A percentile compares a stretch with the other conserved stretches of the same genome.
Evolutionary conservation across 2,888 invertebrate genomes (phyloP).

Genomic region (Myopa testacea): DNA sequence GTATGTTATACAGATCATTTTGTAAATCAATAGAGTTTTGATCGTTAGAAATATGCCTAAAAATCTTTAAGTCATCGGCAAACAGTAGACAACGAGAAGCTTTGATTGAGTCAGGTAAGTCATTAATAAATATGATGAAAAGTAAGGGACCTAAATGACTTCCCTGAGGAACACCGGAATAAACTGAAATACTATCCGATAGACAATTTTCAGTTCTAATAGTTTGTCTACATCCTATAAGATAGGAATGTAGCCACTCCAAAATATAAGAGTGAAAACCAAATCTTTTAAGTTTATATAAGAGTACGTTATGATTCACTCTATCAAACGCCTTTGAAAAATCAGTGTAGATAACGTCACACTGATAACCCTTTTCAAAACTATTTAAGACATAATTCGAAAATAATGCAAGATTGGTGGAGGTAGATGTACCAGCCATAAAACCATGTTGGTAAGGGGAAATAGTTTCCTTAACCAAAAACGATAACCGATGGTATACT

Average conservation of each 20-base stretch:
- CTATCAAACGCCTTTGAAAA: constrained; percentile 19
- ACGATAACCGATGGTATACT: background rate
- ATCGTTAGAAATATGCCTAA: too few relatives aligned
- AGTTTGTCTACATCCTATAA: too few relatives aligned
- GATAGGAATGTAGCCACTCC: too few relatives aligned
- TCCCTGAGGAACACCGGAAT: too few relatives aligned
- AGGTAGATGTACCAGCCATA: background rate
- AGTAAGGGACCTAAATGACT: background rate
- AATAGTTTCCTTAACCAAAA: background rate
- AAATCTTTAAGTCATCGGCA: constrained; percentile 3
- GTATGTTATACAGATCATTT: background rate
- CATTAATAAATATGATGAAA: constrained; percentile 13
- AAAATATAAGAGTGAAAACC: too few relatives aligned
- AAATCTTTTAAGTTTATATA: background rate
- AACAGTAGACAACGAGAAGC: background rate
- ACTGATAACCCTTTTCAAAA: background rate
- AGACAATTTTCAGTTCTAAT: too few relatives aligned
- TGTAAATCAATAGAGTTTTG: background rate
- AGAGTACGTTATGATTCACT: background rate
- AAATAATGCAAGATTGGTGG: background rate
- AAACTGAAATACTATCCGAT: too few relatives aligned
- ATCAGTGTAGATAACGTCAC: constrained; percentile 11
- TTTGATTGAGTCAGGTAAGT: constrained; percentile 3
- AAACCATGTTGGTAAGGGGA: constrained; percentile 13
- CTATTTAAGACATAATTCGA: background rate